Evolutionary conservation across 2,797 vertebrate genomes (phyloP).

Genomic region (Aythya fuligula): DNA sequence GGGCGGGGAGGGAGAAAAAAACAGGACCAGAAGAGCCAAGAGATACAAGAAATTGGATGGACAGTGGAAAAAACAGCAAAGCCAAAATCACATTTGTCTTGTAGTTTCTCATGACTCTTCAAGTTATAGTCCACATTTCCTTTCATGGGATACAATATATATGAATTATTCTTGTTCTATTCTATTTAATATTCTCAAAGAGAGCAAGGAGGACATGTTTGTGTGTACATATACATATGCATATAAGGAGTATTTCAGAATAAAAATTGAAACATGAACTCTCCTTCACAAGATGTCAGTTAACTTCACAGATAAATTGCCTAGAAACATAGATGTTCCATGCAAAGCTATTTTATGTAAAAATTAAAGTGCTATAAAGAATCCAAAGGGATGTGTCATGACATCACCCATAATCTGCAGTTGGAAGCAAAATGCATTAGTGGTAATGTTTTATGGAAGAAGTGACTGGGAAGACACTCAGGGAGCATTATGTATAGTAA

Average conservation of each 20-base stretch:
- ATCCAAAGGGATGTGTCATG: not conserved
- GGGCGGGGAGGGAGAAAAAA: not conserved
- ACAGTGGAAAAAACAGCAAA: not conserved
- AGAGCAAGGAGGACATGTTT: not conserved
- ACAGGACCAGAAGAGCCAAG: not conserved
- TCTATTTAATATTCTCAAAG: not conserved
- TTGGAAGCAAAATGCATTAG: not conserved
- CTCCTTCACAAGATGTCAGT: not conserved
- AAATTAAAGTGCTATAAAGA: not conserved
- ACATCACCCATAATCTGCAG: not conserved
- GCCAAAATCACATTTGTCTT: not conserved
- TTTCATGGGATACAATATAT: not conserved
- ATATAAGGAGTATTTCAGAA: not conserved
- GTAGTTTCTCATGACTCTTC: not conserved
- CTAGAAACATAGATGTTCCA: not conserved
- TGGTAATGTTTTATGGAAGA: conserved; percentile 22
- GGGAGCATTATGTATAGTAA: not conserved
- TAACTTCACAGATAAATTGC: not conserved
- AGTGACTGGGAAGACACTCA: not conserved
- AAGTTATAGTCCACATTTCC: not conserved
- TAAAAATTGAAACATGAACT: not conserved
- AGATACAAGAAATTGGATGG: not conserved
- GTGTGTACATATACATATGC: not conserved
- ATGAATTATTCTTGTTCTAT: not conserved
- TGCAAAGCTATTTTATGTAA: not conserved